phyloP scores from a whole-genome alignment of 2,797 vertebrate species.

The Prionace glauca region DNA sequence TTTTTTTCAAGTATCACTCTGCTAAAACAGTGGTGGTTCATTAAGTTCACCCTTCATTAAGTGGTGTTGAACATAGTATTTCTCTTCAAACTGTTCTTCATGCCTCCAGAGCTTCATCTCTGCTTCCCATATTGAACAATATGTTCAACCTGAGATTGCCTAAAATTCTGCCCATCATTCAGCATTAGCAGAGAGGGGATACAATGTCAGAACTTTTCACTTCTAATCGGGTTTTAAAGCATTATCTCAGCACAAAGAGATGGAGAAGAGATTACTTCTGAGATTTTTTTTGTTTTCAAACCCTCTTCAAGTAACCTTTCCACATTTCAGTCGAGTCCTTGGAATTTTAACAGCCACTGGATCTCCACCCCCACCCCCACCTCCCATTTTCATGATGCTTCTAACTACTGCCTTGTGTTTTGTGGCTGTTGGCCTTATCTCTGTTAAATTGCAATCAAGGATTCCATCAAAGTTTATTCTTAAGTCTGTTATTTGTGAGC shows the following conservation, averaged over 20 bases:
- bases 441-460: not conserved
- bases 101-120: not conserved
- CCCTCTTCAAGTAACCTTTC: not conserved
- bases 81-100: not conserved
- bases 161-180: not conserved
- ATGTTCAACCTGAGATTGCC: not conserved
- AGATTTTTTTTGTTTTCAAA: not conserved
- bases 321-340: not conserved
- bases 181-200: not conserved
- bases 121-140: no score
- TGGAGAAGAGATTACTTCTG: not conserved
- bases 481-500: not conserved
- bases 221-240: not conserved
- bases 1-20: not conserved
- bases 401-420: not conserved
- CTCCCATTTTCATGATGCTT: not conserved
- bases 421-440: not conserved
- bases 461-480: not conserved
- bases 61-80: not conserved
- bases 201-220: not conserved
- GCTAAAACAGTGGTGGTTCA: not conserved
- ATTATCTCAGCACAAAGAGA: slow-evolving; percentile 21
- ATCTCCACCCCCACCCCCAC: no score
- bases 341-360: not conserved
- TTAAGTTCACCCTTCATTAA: not conserved